Percentiles rank a stretch among this genome's conserved stretches.
phyloP scores from a whole-genome alignment of 2,113 vertebrate genomes.

The Hippocampus guttulatus region DNA sequence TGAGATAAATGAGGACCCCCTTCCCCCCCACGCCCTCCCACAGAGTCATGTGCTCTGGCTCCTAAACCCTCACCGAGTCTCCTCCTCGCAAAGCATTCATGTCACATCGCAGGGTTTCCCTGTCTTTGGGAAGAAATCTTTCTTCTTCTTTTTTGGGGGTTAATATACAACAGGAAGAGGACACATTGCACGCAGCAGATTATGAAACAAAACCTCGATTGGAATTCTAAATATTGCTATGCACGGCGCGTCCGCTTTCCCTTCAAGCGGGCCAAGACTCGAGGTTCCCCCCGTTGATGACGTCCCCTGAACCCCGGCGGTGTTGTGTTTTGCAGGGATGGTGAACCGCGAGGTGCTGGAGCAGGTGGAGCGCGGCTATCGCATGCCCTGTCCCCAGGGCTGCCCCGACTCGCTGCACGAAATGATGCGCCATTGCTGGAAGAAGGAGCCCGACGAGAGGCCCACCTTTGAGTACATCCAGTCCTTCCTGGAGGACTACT shows the following conservation, averaged over 20 bases:
- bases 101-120: conserved; percentile 1
- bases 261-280: too few species aligned
- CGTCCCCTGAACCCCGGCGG: too few species aligned
- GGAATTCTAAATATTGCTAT: too few species aligned
- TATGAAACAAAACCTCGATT: background rate
- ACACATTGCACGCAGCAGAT: too few species aligned
- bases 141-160: background rate
- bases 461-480: conserved; percentile 98
- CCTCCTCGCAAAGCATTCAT: background rate
- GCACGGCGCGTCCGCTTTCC: too few species aligned
- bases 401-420: conserved; percentile 97
- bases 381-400: conserved; percentile 93
- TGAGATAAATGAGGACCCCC: conserved; percentile 50
- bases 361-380: conserved; percentile 91
- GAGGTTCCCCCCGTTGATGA: too few species aligned
- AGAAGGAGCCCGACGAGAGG: conserved; percentile 93
- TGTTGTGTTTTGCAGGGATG: conserved; percentile 77
- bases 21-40: conserved; percentile 32
- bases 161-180: background rate
- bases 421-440: conserved; percentile 94
- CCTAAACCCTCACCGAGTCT: conserved; percentile 43
- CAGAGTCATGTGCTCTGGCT: conserved; percentile 36
- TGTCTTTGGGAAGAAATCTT: conserved; percentile 21
- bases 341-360: conserved; percentile 95
- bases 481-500: conserved; percentile 96